Evolutionary conservation across 2,888 invertebrate genomes (phyloP).

Genomic region (Apamea epomidion): DNA sequence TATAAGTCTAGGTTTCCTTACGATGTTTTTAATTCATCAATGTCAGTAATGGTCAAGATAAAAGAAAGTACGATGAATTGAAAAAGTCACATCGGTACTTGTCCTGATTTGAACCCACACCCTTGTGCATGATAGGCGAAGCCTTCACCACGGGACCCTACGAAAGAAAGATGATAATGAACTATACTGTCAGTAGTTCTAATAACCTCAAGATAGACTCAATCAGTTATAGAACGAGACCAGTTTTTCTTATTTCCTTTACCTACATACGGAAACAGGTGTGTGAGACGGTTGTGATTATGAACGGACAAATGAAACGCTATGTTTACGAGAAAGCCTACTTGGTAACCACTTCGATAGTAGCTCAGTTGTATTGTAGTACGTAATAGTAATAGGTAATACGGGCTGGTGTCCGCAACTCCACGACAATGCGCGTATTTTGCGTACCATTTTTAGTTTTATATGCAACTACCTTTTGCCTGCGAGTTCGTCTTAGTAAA

Average conservation of each 20-base stretch:
- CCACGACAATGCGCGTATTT: too few species aligned
- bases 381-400: too few species aligned
- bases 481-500: background rate
- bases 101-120: background rate
- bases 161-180: background rate
- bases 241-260: constrained; percentile 51
- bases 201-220: background rate
- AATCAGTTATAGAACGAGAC: background rate
- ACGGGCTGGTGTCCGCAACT: too few species aligned
- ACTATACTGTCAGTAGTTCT: background rate
- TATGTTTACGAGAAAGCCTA: constrained; percentile 67
- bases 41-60: too few species aligned
- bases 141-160: background rate
- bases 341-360: constrained; percentile 41
- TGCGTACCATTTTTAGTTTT: too few species aligned
- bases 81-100: background rate
- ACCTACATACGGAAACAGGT: constrained; percentile 32
- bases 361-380: background rate
- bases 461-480: background rate
- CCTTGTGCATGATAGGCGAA: background rate
- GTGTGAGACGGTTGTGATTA: constrained; percentile 6
- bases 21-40: too few species aligned
- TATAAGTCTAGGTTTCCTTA: too few species aligned
- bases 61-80: too few species aligned
- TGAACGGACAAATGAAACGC: constrained; percentile 31